Evolutionary conservation across 2,888 invertebrate genomes (phyloP).

Genomic region (Apeira syringaria): DNA sequence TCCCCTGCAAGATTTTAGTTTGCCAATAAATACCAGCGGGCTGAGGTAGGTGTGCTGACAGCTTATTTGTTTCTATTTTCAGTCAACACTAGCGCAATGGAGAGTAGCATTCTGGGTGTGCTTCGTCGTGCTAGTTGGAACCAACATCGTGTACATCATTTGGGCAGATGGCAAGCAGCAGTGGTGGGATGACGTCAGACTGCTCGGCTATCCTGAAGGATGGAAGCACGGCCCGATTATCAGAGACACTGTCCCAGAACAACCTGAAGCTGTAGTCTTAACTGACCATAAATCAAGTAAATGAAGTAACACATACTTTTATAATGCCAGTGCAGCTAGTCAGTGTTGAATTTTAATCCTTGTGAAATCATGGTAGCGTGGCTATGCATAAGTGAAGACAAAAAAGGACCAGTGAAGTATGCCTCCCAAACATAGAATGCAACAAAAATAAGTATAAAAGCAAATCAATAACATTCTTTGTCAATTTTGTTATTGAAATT

Average conservation of each 20-base stretch:
- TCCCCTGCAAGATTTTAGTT: no score
- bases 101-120: constrained; percentile 89
- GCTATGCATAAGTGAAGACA: no score
- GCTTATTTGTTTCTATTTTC: constrained; percentile 32
- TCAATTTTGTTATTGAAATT: no score
- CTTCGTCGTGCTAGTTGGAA: constrained; percentile 84
- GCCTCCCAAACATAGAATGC: no score
- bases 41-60: no score
- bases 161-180: constrained; percentile 89
- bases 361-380: constrained; percentile 6
- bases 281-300: constrained; percentile 43
- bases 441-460: no score
- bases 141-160: constrained; percentile 86
- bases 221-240: constrained; percentile 68
- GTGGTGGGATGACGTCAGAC: constrained; percentile 87
- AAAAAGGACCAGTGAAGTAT: no score
- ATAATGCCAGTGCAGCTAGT: constrained; percentile 47
- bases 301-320: constrained; percentile 7
- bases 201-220: constrained; percentile 66
- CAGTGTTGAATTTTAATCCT: constrained; percentile 32
- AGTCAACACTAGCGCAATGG: constrained; percentile 76
- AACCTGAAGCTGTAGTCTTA: constrained; percentile 53
- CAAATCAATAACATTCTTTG: no score
- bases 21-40: no score
- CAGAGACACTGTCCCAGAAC: constrained; percentile 42